Evolutionary conservation across 2,797 vertebrate genomes (phyloP).

Genomic region (Smutsia temminckii): DNA sequence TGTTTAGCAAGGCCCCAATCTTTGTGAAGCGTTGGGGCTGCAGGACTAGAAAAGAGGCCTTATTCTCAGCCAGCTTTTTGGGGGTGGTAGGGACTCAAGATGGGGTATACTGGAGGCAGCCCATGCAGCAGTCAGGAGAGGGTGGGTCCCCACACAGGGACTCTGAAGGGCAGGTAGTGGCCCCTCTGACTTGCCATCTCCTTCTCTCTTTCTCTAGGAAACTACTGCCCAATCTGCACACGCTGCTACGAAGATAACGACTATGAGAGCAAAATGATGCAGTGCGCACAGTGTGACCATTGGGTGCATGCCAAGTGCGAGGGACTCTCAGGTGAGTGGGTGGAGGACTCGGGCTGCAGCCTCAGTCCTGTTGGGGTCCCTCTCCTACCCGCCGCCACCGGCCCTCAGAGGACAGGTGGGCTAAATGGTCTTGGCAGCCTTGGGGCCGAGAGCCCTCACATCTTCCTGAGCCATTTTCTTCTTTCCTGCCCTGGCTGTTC

Average conservation of each 20-base stretch:
- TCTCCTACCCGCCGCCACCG: not conserved
- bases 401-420: not conserved
- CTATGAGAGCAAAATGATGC: conserved; percentile 97
- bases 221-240: conserved; percentile 95
- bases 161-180: not conserved
- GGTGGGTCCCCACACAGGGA: not conserved
- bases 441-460: not conserved
- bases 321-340: conserved; percentile 91
- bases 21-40: not conserved
- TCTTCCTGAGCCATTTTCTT: not conserved
- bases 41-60: not conserved
- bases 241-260: conserved; percentile 97
- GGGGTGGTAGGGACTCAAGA: not conserved
- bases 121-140: not conserved
- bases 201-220: conserved; percentile 84
- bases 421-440: not conserved
- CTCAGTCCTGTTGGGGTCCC: not conserved
- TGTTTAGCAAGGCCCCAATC: not conserved
- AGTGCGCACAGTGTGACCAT: conserved; percentile 94
- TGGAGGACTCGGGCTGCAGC: not conserved
- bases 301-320: conserved; percentile 97
- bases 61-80: not conserved
- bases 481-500: not conserved
- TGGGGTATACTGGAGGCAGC: not conserved
- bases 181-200: not conserved